These are phyloP conservation scores for Lepidurus arcticus DNA, from an alignment of 1,140 invertebrate species.

Conservation along the genomic window DNA sequence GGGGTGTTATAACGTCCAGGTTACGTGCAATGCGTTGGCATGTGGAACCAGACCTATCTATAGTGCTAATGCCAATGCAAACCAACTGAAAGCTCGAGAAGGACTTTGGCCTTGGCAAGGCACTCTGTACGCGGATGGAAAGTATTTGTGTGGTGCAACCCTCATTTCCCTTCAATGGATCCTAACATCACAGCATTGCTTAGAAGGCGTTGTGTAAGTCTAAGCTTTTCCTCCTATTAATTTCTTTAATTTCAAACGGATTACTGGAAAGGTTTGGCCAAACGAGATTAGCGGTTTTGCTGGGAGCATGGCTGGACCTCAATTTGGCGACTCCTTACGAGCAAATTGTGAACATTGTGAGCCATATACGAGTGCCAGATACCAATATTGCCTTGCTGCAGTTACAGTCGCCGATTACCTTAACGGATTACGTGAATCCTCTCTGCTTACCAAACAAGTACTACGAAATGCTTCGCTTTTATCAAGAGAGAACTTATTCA, in stretches of 20 bases:
- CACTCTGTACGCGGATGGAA: conserved; percentile 13
- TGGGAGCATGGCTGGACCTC: conserved; percentile 18
- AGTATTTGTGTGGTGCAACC: conserved; percentile 31
- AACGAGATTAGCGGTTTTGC: neutral
- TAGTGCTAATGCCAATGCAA: neutral
- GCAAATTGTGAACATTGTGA: conserved; percentile 21
- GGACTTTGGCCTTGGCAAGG: conserved; percentile 32
- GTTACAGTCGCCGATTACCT: conserved; percentile 55
- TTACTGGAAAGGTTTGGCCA: neutral
- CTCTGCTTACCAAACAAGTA: conserved; percentile 57
- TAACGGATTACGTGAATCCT: conserved; percentile 68
- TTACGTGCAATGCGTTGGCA: conserved; percentile 7
- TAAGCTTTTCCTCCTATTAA: neutral
- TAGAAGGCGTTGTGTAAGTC: conserved; percentile 15
- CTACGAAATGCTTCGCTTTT: conserved; percentile 32
- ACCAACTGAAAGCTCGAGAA: neutral
- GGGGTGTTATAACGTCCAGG: neutral
- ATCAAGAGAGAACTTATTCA: conserved; percentile 27
- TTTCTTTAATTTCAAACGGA: neutral
- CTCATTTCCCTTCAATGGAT: conserved; percentile 27
- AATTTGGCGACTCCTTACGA: conserved; percentile 24
- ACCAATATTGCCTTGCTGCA: conserved; percentile 69
- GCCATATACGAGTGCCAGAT: conserved; percentile 67
- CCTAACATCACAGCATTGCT: conserved; percentile 24
- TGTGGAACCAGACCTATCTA: conserved; percentile 29